phyloP scores from a whole-genome alignment of 2,113 vertebrate genomes.

The Cichladusa arquata region DNA sequence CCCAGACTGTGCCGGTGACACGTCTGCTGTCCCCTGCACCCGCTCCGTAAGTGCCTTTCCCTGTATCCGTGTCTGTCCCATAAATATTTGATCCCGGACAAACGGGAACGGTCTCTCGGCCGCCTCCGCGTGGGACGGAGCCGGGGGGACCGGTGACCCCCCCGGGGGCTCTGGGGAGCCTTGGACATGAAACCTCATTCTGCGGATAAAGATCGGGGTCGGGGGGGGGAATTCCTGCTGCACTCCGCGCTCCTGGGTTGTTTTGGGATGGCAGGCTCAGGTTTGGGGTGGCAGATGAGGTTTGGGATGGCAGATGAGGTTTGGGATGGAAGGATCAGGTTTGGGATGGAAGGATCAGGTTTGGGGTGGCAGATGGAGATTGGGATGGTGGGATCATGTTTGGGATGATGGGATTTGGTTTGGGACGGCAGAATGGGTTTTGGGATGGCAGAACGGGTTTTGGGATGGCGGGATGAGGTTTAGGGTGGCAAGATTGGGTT shows the following conservation, averaged over 20 bases:
- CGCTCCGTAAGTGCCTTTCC: slow-evolving; percentile 5
- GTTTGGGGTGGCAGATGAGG: neutral
- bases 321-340: too few species aligned
- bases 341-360: rapidly evolving
- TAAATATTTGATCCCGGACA: slow-evolving; percentile 50
- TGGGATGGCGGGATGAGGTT: rapidly evolving
- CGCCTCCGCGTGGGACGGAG: neutral
- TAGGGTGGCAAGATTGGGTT: neutral
- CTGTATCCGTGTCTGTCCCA: neutral
- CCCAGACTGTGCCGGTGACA: neutral
- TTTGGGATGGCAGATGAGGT: neutral
- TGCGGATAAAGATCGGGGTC: rapidly evolving
- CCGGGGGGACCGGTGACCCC: rapidly evolving
- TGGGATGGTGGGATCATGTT: rapidly evolving
- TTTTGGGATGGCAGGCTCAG: rapidly evolving
- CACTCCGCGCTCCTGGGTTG: rapidly evolving
- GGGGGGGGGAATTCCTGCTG: rapidly evolving
- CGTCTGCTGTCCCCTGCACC: neutral
- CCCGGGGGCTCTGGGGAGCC: neutral
- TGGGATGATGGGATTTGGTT: neutral
- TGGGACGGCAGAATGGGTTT: too few species aligned
- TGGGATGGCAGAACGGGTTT: too few species aligned
- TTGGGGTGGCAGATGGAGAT: neutral
- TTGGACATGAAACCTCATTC: neutral
- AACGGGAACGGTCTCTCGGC: neutral